Percentiles rank a stretch among this genome's conserved stretches.
phyloP scores from a whole-genome alignment of 2,888 invertebrate species.

The Autographa gamma region DNA sequence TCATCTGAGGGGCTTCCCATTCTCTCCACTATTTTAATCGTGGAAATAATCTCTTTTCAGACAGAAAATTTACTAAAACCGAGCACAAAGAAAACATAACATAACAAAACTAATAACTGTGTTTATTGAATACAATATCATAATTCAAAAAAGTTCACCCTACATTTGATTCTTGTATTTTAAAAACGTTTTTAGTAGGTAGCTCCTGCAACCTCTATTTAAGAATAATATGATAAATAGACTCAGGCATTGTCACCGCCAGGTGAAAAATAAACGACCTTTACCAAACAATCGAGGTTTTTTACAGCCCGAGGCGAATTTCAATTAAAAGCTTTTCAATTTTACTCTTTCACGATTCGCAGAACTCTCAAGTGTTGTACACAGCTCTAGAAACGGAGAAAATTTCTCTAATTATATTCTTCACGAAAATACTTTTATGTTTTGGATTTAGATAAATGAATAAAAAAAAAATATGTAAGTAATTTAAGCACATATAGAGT shows the following conservation, averaged over 20 bases:
- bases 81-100: not conserved
- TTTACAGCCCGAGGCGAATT: conserved; percentile 58
- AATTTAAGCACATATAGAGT: too few species aligned
- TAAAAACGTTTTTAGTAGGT: not conserved
- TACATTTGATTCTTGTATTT: too few species aligned
- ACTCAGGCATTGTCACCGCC: not conserved
- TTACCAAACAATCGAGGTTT: conserved; percentile 34
- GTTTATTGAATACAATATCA: too few species aligned
- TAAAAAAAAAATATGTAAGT: not conserved
- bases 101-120: not conserved
- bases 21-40: conserved; percentile 10
- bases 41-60: not conserved
- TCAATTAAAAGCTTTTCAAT: conserved; percentile 66
- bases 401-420: conserved; percentile 39
- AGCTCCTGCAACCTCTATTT: not conserved
- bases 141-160: too few species aligned
- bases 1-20: conserved; percentile 7
- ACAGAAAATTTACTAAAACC: conserved; percentile 3
- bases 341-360: conserved; percentile 49
- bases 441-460: too few species aligned
- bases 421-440: conserved; percentile 33
- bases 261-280: conserved; percentile 10
- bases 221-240: not conserved
- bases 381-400: conserved; percentile 35
- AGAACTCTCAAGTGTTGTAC: conserved; percentile 35